Base-by-base conservation (phyloP, 2,888 invertebrate species). In the Pocota personata region DNA sequence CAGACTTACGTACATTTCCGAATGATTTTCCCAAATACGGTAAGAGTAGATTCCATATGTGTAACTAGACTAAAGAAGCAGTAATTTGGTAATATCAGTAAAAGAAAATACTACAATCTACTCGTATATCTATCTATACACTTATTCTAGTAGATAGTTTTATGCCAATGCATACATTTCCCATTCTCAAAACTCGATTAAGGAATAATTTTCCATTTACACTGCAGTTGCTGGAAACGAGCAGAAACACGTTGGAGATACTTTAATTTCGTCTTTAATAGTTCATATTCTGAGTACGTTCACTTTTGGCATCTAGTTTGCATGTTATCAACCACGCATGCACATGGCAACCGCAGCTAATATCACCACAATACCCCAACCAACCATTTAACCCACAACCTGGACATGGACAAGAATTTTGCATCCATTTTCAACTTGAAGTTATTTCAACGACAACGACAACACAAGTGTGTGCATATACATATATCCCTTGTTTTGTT, bases 401-500 rank as follows among this genome's bases (percentile, higher is more conserved):
- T 79, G 67, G 60, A 75, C 83, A 73, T 69, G 79, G 62, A 64
- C 73, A 67, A 83, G 66, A 73, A 60, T 67, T 67, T 67, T 79
- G 67, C 78, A 83, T 75, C 57, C 67, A 79, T 67, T 66, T 77
- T 71, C 77, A 71, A 82, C 69, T 77, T 64, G 32, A 82, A 82
- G 67, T 75, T 75, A 71, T 62, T 71, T 60, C 24, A 24, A 46
- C 71, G 71, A 77, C 24, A 24, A 46, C 71, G 71, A 77, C 57
- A 64, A 62, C 24, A 16, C 50, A 19, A 57, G 27, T 37, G 48
- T 62, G 67, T 62, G 55, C 27, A 52, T 46, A 67, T 19, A 43
- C 55, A 46, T n/a, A n/a, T n/a, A 27, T 50, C 32, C 32, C 50
- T 60, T 72, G 52, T 66, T 64, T 16, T 64, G 60, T 37, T 57